Evolutionary conservation across 2,888 invertebrate genomes (phyloP).

Genomic region (Lasioglossum calceatum): DNA sequence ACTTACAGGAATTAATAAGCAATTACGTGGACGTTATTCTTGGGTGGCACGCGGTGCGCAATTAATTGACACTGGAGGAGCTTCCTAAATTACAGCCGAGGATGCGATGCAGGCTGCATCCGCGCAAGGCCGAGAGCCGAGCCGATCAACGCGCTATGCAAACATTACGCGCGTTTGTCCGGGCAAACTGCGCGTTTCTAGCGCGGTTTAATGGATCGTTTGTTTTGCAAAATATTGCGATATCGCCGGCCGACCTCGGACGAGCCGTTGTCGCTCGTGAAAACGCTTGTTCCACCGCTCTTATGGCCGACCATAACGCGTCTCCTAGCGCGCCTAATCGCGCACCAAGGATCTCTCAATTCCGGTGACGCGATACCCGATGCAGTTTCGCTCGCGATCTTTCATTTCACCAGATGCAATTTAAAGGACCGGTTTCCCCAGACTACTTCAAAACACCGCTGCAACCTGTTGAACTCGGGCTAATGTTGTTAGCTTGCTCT

Average conservation of each 20-base stretch:
- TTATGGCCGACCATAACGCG: slow-evolving; percentile 19
- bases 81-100: slow-evolving; percentile 66
- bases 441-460: slow-evolving; percentile 20
- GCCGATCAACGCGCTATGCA: slow-evolving; percentile 41
- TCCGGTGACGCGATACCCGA: not conserved
- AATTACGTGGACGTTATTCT: slow-evolving; percentile 67
- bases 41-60: slow-evolving; percentile 63
- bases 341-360: slow-evolving; percentile 12
- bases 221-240: slow-evolving; percentile 54
- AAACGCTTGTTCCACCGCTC: slow-evolving; percentile 19
- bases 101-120: not conserved
- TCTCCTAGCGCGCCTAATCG: slow-evolving; percentile 20
- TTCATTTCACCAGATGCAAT: not conserved
- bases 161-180: slow-evolving; percentile 17
- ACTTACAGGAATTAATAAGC: slow-evolving; percentile 70
- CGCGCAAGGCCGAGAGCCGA: slow-evolving; percentile 53
- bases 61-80: slow-evolving; percentile 67
- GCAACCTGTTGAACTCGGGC: slow-evolving; percentile 56
- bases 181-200: slow-evolving; percentile 27
- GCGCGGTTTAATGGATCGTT: slow-evolving; percentile 51
- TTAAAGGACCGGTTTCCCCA: not conserved
- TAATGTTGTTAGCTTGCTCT: slow-evolving; percentile 16
- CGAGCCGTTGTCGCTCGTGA: slow-evolving; percentile 8
- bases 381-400: not conserved
- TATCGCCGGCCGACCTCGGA: slow-evolving; percentile 28